Conservation (phyloP, 2,888 invertebrate genomes). For the Germaria angustata region DNA sequence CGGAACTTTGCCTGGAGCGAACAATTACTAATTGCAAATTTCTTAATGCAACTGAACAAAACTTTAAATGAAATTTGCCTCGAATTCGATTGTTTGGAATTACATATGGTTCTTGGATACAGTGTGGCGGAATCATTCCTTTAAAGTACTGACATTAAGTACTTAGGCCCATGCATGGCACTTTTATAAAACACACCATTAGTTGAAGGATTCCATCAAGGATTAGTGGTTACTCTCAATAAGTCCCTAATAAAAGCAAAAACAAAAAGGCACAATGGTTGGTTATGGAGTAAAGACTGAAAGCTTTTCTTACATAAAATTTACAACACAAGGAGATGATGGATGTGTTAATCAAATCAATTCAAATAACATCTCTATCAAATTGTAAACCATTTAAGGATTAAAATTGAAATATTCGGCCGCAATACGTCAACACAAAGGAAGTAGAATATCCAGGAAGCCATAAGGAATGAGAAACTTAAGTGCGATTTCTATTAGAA, state of each 20-base stretch:
- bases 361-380: conserved; percentile 69
- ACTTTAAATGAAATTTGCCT: too few species aligned
- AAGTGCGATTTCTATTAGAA: conserved; percentile 58
- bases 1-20: too few species aligned
- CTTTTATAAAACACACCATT: conserved; percentile 20
- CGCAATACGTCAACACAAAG: conserved; percentile 62
- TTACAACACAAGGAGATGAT: conserved; percentile 69
- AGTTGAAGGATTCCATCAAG: conserved; percentile 56
- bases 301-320: conserved; percentile 31
- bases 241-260: conserved; percentile 14
- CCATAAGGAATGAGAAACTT: conserved; percentile 16
- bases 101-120: too few species aligned
- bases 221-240: conserved; percentile 69
- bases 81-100: too few species aligned
- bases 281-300: conserved; percentile 19
- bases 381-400: conserved; percentile 65
- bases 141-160: neutral
- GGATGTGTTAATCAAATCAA: conserved; percentile 77
- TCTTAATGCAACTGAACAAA: too few species aligned
- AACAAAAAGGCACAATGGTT: conserved; percentile 38
- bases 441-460: neutral
- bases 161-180: neutral
- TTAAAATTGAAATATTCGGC: conserved; percentile 60
- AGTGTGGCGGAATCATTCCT: conserved; percentile 17
- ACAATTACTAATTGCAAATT: too few species aligned